These are phyloP conservation scores for Cosmopolites sordidus DNA, from an alignment of 2,888 invertebrate species.

Conservation along the genomic window DNA sequence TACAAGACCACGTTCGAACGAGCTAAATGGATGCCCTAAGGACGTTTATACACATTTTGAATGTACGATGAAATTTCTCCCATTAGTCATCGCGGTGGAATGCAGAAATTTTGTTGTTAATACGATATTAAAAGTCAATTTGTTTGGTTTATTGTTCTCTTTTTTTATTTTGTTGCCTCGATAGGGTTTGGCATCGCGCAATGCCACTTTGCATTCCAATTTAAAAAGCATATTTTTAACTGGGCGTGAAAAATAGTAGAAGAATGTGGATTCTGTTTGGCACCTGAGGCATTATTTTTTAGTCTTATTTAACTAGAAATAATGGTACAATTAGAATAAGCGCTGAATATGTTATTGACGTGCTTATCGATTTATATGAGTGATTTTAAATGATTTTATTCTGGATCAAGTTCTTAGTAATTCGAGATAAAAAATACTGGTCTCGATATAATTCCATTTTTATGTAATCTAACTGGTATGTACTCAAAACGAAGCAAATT, in stretches of 20 bases:
- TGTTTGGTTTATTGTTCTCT: not conserved
- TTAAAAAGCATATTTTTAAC: no score
- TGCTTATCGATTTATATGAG: no score
- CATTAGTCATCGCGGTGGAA: constrained; percentile 2
- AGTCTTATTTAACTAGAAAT: not conserved
- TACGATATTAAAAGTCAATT: not conserved
- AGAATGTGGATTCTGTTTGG: not conserved
- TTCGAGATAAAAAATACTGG: no score
- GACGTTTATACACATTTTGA: not conserved
- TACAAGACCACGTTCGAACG: not conserved
- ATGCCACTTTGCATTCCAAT: not conserved
- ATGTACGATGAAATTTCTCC: constrained; percentile 1
- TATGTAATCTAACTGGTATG: no score
- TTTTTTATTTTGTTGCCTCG: not conserved
- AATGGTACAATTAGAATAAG: not conserved
- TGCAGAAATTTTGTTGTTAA: constrained; percentile 1
- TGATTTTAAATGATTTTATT: no score
- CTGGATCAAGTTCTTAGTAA: no score
- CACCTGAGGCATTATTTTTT: not conserved
- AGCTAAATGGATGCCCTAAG: not conserved
- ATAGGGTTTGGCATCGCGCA: not conserved
- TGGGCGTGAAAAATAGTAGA: not conserved
- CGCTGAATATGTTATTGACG: not conserved
- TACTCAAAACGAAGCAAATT: no score
- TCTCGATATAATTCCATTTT: no score